Conservation (phyloP, 2,113 vertebrate species). For the Spizaetus ornatus region DNA sequence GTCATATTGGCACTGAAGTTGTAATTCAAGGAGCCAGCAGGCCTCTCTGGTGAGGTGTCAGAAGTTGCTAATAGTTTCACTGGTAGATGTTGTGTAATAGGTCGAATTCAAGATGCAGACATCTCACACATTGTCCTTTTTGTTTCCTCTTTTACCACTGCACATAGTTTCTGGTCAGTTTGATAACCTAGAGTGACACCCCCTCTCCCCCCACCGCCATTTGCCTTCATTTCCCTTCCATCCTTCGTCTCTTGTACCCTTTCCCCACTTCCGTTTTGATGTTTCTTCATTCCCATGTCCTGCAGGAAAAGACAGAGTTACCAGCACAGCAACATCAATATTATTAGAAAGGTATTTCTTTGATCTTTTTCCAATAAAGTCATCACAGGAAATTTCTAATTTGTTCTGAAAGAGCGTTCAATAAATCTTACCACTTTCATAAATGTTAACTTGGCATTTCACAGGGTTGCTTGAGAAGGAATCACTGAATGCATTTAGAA, state of each 20-base stretch:
- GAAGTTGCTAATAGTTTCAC: background rate
- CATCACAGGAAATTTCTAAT: background rate
- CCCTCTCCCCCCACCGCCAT: accelerated
- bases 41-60: background rate
- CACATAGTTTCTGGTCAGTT: background rate
- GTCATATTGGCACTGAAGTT: background rate
- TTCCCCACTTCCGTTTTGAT: background rate
- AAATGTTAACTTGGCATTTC: background rate
- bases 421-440: background rate
- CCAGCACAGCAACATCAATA: background rate
- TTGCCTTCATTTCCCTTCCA: background rate
- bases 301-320: background rate
- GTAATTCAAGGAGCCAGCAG: background rate
- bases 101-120: background rate
- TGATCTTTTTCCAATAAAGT: constrained; percentile 5
- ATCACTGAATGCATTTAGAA: background rate
- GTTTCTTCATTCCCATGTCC: background rate
- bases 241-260: background rate
- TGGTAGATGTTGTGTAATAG: background rate
- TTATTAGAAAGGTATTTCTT: background rate
- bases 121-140: background rate
- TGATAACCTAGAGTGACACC: background rate
- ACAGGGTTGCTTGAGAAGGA: background rate
- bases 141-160: background rate
- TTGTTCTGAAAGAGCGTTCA: background rate